These are phyloP conservation scores for Agrochola litura DNA, from an alignment of 2,888 invertebrate genomes.

Conservation along the genomic window DNA sequence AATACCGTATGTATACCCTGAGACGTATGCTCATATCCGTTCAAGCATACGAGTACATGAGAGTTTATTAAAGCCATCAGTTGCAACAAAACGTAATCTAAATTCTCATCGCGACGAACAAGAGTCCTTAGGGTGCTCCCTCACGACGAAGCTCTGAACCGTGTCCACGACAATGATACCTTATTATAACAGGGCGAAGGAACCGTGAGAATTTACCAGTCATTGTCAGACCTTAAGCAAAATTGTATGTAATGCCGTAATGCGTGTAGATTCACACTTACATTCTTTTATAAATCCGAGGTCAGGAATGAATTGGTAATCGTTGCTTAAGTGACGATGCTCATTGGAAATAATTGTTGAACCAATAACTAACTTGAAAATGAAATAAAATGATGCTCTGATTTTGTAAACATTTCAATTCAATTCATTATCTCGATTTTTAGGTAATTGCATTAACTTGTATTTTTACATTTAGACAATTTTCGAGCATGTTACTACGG, in stretches of 20 bases:
- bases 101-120: constrained; percentile 82
- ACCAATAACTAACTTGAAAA: constrained; percentile 7
- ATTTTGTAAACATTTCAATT: constrained; percentile 13
- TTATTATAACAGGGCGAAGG: constrained; percentile 83
- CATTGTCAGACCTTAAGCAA: constrained; percentile 73
- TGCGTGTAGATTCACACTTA: constrained; percentile 47
- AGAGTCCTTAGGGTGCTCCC: constrained; percentile 82
- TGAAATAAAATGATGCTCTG: not conserved
- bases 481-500: not conserved
- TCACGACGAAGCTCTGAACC: constrained; percentile 78
- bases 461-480: not conserved
- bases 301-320: constrained; percentile 55
- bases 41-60: constrained; percentile 64
- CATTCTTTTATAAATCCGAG: constrained; percentile 42
- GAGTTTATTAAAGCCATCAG: constrained; percentile 79
- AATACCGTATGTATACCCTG: constrained; percentile 36
- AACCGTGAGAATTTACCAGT: constrained; percentile 83
- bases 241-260: constrained; percentile 48
- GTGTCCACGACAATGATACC: constrained; percentile 86
- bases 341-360: constrained; percentile 11
- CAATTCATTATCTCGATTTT: not conserved
- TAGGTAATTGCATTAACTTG: not conserved
- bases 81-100: constrained; percentile 84
- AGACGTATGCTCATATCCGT: constrained; percentile 64
- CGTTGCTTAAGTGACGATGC: constrained; percentile 16